phyloP scores from a whole-genome alignment of 2,113 vertebrate species.

The Podarcis raffonei region DNA sequence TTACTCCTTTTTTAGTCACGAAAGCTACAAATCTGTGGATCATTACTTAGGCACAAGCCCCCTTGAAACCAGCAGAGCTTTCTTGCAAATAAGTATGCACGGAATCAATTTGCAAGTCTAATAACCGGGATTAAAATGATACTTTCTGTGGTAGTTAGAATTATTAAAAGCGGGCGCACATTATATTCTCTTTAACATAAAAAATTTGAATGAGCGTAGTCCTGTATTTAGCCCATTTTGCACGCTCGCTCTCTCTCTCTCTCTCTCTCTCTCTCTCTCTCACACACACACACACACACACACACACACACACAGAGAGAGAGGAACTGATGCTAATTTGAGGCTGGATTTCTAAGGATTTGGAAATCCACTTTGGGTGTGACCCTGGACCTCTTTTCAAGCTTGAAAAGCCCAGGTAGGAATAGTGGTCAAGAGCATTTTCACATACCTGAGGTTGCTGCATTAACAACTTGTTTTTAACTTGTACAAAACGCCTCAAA shows the following conservation, averaged over 20 bases:
- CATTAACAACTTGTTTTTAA: not conserved
- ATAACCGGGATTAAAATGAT: not conserved
- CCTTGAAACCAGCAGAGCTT: not conserved
- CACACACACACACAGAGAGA: not conserved
- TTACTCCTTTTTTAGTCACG: not conserved
- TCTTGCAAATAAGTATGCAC: not conserved
- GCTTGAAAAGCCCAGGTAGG: not conserved
- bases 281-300: not conserved
- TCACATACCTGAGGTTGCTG: not conserved
- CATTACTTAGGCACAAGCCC: not conserved
- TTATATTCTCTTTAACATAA: not conserved
- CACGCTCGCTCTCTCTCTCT: not conserved
- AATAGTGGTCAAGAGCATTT: not conserved
- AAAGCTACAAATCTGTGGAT: not conserved
- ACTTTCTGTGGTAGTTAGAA: not conserved
- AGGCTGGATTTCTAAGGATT: not conserved
- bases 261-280: not conserved
- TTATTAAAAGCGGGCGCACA: not conserved
- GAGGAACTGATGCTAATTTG: not conserved
- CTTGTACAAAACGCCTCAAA: not conserved
- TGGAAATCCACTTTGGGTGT: not conserved
- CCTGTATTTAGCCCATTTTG: not conserved
- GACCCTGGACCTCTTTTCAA: not conserved
- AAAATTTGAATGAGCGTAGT: not conserved
- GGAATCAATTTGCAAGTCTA: not conserved